Evolutionary conservation across 1,140 invertebrate species (phyloP).

Genomic region (Colletes gigas): DNA sequence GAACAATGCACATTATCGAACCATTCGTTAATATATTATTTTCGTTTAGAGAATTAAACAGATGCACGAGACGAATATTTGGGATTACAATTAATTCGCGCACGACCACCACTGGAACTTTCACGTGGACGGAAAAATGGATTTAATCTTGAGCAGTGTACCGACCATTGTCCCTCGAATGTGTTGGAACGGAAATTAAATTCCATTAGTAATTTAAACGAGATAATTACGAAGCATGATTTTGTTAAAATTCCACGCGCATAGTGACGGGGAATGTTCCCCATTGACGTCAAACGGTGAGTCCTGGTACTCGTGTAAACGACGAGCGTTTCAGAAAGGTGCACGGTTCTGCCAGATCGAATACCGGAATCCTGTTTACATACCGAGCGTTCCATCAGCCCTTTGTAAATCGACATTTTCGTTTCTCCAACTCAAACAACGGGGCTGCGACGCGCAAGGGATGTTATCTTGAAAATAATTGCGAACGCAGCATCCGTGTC

Average conservation of each 20-base stretch:
- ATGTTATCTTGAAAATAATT: conserved; percentile 22
- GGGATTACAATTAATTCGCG: too few relatives aligned
- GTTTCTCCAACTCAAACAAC: conserved; percentile 26
- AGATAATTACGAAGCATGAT: background rate
- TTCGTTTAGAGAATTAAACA: too few relatives aligned
- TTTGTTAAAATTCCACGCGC: background rate
- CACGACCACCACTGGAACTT: background rate
- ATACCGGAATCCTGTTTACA: conserved; percentile 30
- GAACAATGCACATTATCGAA: too few relatives aligned
- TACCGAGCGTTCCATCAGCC: conserved; percentile 15
- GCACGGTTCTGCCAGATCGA: conserved; percentile 6
- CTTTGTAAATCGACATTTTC: conserved; percentile 40
- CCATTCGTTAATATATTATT: too few relatives aligned
- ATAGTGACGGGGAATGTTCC: background rate
- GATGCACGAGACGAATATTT: too few relatives aligned
- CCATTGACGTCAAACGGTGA: background rate
- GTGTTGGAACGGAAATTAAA: background rate
- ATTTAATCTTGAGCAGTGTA: background rate
- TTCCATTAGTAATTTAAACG: background rate
- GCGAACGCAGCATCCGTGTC: conserved; percentile 9
- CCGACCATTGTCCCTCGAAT: background rate
- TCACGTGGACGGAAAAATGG: background rate
- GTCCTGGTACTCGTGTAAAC: background rate
- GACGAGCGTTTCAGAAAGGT: conserved; percentile 13
- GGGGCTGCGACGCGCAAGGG: too few relatives aligned